These are phyloP conservation scores for Parazoanthus atlanticus DNA, from an alignment of 92 coral and sea anemone species.

Conservation along the genomic window DNA sequence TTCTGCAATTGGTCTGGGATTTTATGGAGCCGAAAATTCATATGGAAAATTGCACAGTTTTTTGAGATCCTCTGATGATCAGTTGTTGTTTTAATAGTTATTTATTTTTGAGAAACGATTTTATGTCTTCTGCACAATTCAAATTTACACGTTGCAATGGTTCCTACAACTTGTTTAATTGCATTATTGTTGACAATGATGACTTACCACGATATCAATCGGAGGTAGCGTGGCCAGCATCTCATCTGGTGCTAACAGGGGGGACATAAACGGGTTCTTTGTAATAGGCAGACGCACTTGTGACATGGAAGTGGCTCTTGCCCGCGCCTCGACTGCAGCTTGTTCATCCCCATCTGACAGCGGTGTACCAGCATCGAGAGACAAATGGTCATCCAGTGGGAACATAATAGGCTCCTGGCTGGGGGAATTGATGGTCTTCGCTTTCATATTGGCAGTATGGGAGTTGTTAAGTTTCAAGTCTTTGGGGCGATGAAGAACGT, in stretches of 20 bases:
- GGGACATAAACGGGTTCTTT: constrained; percentile 94
- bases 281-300: constrained; percentile 77
- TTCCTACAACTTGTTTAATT: too few relatives aligned
- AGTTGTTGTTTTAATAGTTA: too few relatives aligned
- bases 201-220: constrained; percentile 92
- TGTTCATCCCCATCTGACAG: constrained; percentile 45
- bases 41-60: too few relatives aligned
- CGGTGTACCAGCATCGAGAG: constrained; percentile 48
- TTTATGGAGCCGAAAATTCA: too few relatives aligned
- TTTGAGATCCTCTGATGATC: too few relatives aligned
- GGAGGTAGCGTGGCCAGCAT: constrained; percentile 88
- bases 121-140: too few relatives aligned
- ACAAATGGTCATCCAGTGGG: constrained; percentile 55
- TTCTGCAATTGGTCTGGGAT: too few relatives aligned
- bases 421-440: constrained; percentile 33
- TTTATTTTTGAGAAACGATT: too few relatives aligned
- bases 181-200: neutral
- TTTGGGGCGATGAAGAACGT: constrained; percentile 30
- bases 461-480: constrained; percentile 22
- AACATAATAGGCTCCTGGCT: constrained; percentile 58
- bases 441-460: neutral
- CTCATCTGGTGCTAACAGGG: constrained; percentile 85
- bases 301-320: constrained; percentile 65
- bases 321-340: neutral
- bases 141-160: neutral